Base-by-base conservation (phyloP, 2,113 vertebrate genomes). In the Anarrhichthys ocellatus region DNA sequence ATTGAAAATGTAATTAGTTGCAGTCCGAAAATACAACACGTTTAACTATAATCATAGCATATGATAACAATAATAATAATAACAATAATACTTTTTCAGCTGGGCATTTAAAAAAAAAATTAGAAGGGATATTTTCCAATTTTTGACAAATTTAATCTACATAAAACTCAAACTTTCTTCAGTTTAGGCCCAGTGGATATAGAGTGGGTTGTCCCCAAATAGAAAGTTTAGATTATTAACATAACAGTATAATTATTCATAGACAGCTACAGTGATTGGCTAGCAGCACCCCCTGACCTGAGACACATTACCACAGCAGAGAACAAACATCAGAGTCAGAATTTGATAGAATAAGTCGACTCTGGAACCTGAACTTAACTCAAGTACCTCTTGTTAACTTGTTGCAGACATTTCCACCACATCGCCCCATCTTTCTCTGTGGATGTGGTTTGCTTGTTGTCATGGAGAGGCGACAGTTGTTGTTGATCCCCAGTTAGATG, bases 401-500 rank as follows among this genome's bases (percentile, higher is more conserved):
- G 64, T 7, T 52, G 1, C n/a, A 38, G n/a, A 27, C 9, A 34
- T 29, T 62, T 67, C 11, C 58, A 2, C n/a, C 24, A 59, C 52
- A 24, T 68, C 14, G 20, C 18, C 7, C 64, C 13, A 38, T 11
- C 24, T 65, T 9, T 29, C 20, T 38, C 42, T 10, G 29, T 34
- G 48, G 56, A 22, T 74, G 68, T 9, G 2, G 34, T 58, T 40
- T 58, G 36, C 34, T 24, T 0, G 69, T 71, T 56, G 34, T 40
- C 69, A 40, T 54, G 69, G 69, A 38, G 68, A 38, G 22, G 3
- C 10, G 40, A 63, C 42, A 18, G 44, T 38, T 24, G 59, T 75
- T 76, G 61, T 54, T 66, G 73, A 24, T 52, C 22, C 58, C 52
- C n/a, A 10, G 34, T 40, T 58, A 58, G n/a, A 56, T 61, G 46